Evolutionary conservation across 1,140 invertebrate species (phyloP).

Genomic region (Druon quercuslanigerum): DNA sequence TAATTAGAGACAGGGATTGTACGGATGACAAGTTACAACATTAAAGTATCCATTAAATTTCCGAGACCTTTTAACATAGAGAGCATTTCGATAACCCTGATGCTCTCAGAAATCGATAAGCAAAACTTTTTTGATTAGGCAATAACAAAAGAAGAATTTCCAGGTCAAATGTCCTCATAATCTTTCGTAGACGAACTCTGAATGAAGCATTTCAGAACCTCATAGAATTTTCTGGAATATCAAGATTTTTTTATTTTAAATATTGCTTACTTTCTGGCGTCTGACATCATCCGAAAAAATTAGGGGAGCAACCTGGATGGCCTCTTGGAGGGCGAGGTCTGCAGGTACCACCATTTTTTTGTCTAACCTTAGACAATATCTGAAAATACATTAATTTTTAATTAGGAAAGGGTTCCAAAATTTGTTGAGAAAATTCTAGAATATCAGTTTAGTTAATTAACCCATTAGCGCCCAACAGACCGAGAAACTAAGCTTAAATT

Average conservation of each 20-base stretch:
- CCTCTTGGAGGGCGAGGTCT: slow-evolving; percentile 65
- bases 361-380: slow-evolving; percentile 37
- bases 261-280: slow-evolving; percentile 63
- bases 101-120: slow-evolving; percentile 4
- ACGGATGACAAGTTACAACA: background rate
- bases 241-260: background rate
- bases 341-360: slow-evolving; percentile 64
- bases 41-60: background rate
- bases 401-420: background rate
- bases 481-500: too few species aligned
- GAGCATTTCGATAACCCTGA: slow-evolving; percentile 19
- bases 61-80: background rate
- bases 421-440: too few species aligned
- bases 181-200: background rate
- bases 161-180: slow-evolving; percentile 14
- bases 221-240: background rate
- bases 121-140: slow-evolving; percentile 1
- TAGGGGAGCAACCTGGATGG: slow-evolving; percentile 67
- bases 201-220: background rate
- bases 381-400: slow-evolving; percentile 40
- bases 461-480: too few species aligned
- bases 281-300: slow-evolving; percentile 65
- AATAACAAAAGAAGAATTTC: slow-evolving; percentile 2
- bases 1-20: background rate
- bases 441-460: too few species aligned